Base-by-base conservation (phyloP, 2,113 vertebrate species). In the Excalfactoria chinensis region DNA sequence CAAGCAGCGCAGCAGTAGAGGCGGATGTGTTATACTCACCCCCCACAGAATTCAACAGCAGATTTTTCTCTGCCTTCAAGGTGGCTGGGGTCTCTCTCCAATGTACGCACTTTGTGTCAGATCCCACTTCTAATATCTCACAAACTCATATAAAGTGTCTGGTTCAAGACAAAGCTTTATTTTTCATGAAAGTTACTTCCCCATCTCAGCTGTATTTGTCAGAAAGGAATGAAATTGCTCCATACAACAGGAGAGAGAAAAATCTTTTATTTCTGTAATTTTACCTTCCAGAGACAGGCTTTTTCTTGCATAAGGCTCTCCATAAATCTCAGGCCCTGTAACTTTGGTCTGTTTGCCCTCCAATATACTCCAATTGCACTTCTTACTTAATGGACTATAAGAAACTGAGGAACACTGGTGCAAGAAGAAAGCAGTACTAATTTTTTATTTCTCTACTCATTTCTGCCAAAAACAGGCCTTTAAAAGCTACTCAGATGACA, bases 261-360 rank as follows among this genome's bases (percentile, higher is more conserved):
- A 86, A 53, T 21, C 7, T 34, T 85, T 93, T 89, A n/a, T 92
- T 95, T 85, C 86, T 87, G 51, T 63, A 93, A 73, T 79, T 63
- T 87, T 70, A 63, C 76, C 64, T 92, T 92, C 41, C 71, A 43
- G 40, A 63, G 41, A 32, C 63, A 82, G 51, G 8, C 51, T 84
- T 86, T 92, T 64, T 55, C 89, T 93, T 87, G 84, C 59, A 43
- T 85, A 82, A 82, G 41, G 37, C 23, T 93, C 30, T 58, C n/a
- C 46, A 43, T 92, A 76, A 92, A 93, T 87, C 59, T 76, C 41
- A 34, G 67, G 34, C 69, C 84, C 70, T 67, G 70, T 73, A 41
- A 49, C 77, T 84, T 81, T 86, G 69, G 69, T 86, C 86, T 86
- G 0, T 84, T 90, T 60, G 58, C 46, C 59, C 60, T 79, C 81